Percentiles rank a stretch among this genome's conserved stretches.
Evolutionary conservation across 2,888 invertebrate genomes (phyloP).

Genomic region (Xanthorhoe spadicearia): DNA sequence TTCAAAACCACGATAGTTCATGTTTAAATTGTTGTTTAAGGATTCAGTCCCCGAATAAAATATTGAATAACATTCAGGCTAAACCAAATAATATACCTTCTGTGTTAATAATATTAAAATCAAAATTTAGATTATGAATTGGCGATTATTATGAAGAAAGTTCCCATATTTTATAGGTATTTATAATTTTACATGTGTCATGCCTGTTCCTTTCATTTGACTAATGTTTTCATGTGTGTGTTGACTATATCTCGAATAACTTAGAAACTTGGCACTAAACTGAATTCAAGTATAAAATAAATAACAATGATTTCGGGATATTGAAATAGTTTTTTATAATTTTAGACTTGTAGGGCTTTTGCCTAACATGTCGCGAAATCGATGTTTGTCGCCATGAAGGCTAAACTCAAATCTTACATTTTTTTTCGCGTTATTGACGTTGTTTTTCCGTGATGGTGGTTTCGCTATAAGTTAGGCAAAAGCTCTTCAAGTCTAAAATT

Average conservation of each 20-base stretch:
- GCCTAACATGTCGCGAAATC: too few relatives aligned
- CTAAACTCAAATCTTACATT: too few relatives aligned
- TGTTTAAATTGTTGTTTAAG: neutral
- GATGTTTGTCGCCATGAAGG: too few relatives aligned
- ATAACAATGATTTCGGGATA: neutral
- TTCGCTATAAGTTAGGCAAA: too few relatives aligned
- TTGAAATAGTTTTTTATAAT: too few relatives aligned
- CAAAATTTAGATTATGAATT: slow-evolving; percentile 63
- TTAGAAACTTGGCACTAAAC: neutral
- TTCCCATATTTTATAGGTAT: slow-evolving; percentile 63
- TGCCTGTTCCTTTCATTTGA: slow-evolving; percentile 76
- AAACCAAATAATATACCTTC: slow-evolving; percentile 11
- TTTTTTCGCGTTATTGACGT: too few relatives aligned
- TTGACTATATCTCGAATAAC: slow-evolving; percentile 20
- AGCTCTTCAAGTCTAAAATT: too few relatives aligned
- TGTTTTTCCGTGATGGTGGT: too few relatives aligned
- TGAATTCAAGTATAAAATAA: too few relatives aligned
- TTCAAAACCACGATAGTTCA: too few relatives aligned
- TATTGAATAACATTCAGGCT: neutral
- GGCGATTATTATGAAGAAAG: slow-evolving; percentile 58
- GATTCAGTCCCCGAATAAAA: slow-evolving; percentile 16
- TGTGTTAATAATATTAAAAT: slow-evolving; percentile 56
- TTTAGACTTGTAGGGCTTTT: too few relatives aligned
- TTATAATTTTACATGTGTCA: slow-evolving; percentile 74
- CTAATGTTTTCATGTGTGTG: slow-evolving; percentile 46